Percentiles rank a stretch among this genome's conserved stretches.
These are phyloP conservation scores for Meloidogyne exigua DNA, from an alignment of 1,140 invertebrate genomes.

Conservation along the genomic window DNA sequence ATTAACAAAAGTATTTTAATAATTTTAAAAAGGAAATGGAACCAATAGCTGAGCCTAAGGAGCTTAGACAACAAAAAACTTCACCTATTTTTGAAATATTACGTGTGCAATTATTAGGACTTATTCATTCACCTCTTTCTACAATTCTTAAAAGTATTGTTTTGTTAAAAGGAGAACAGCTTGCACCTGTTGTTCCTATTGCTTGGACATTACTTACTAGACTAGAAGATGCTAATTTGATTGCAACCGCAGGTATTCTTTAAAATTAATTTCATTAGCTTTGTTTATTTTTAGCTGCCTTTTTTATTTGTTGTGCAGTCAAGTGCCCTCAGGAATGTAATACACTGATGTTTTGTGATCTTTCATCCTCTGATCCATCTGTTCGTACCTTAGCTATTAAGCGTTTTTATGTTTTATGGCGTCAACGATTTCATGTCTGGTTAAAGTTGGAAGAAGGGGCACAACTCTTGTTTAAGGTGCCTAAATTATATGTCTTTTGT, in stretches of 20 bases:
- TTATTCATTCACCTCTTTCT: slow-evolving; percentile 85
- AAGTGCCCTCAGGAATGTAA: slow-evolving; percentile 81
- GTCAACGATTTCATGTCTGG: slow-evolving; percentile 95
- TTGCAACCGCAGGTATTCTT: slow-evolving; percentile 11
- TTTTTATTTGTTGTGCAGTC: slow-evolving; percentile 87
- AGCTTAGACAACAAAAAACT: slow-evolving; percentile 38
- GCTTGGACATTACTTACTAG: slow-evolving; percentile 22
- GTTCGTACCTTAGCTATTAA: slow-evolving; percentile 75
- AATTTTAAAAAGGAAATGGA: slow-evolving; percentile 21
- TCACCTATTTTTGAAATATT: slow-evolving; percentile 39
- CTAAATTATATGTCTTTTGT: no score
- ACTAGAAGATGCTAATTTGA: slow-evolving; percentile 14
- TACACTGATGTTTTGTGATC: slow-evolving; percentile 80
- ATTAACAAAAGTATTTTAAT: not conserved
- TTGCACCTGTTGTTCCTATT: slow-evolving; percentile 11
- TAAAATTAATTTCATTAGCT: slow-evolving; percentile 49
- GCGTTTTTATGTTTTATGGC: slow-evolving; percentile 91
- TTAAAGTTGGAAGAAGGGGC: slow-evolving; percentile 96
- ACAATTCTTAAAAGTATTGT: slow-evolving; percentile 83
- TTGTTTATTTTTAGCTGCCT: slow-evolving; percentile 74
- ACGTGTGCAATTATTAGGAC: slow-evolving; percentile 73
- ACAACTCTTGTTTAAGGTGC: slow-evolving; percentile 83
- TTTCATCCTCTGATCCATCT: slow-evolving; percentile 78
- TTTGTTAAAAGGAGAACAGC: slow-evolving; percentile 19
- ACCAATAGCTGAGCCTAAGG: slow-evolving; percentile 30